Conservation (phyloP, 2,888 invertebrate species). For the Trachelus iudaicus region DNA sequence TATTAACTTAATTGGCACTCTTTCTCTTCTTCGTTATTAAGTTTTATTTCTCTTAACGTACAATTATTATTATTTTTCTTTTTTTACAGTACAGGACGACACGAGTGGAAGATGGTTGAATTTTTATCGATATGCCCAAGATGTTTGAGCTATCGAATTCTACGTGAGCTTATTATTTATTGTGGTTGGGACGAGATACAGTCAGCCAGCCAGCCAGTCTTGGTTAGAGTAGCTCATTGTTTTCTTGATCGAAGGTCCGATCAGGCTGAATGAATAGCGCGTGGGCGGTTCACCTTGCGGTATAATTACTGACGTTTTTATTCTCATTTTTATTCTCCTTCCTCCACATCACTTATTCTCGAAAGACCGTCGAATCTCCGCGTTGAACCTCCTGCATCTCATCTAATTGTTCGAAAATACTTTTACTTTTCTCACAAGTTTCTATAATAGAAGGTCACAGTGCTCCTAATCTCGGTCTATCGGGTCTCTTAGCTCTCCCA, state of each 20-base stretch:
- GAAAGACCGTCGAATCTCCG: neutral
- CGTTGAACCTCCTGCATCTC: neutral
- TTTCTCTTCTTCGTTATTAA: neutral
- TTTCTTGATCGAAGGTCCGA: neutral
- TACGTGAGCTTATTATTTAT: neutral
- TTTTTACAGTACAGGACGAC: neutral
- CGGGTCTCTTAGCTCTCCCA: neutral
- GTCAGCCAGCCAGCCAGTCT: neutral
- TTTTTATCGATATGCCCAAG: neutral
- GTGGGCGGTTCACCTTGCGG: slow-evolving; percentile 4
- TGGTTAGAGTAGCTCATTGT: neutral
- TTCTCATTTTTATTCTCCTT: neutral
- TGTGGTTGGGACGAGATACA: neutral
- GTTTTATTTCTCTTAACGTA: neutral
- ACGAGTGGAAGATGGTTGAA: neutral
- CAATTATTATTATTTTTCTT: neutral
- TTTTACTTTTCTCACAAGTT: neutral
- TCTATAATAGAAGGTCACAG: neutral
- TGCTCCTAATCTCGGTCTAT: neutral
- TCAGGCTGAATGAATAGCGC: neutral
- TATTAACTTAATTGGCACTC: neutral
- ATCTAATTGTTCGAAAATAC: neutral
- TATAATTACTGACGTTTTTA: neutral
- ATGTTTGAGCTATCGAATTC: neutral
- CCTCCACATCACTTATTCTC: neutral